Evolutionary conservation across 1,140 invertebrate genomes (phyloP), one percentile per base, ranked within the genome.

Genomic region (Elymnias hypermnestra): DNA sequence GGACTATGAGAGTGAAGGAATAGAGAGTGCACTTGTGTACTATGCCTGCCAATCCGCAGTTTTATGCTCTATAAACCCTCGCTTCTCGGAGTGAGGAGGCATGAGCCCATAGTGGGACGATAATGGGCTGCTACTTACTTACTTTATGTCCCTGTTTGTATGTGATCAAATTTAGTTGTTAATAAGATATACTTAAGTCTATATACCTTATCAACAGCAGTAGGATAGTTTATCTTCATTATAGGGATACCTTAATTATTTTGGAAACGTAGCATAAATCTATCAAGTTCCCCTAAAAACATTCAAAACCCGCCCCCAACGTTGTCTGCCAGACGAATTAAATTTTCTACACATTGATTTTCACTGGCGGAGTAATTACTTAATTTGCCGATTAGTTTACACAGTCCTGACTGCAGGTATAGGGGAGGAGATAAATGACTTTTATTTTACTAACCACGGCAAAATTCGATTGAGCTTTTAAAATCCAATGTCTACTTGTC

Each of bases 311-410:
- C 53, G 31, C 53, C 39, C 39, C 62, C 49, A 53, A 36, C 56
- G 43, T 44, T 39, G 54, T 62, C 60, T 62, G 60, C 54, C 61
- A 42, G 53, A 59, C 57, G 67, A 77, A 74, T 74, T 69, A 67
- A 77, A 73, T 74, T 74, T 68, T 59, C 61, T 64, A 67, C 66
- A 69, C 64, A 75, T 75, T 74, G 68, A 73, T 73, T 78, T 73
- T 67, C 62, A 63, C 53, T 44, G 45, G 59, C 57, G 31, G 45
- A 63, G 63, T 74, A 74, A 72, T 78, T 78, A 75, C 54, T 71
- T 76, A 71, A 74, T 79, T 74, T 69, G 50, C 40, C 64, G 66
- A 71, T 72, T 67, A 72, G 57, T 79, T 72, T 69, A 63, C 58
- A 60, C 49, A 58, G 57, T 9, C 49, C 52, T 57, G 59, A 50